Evolutionary conservation across 2,113 vertebrate genomes (phyloP), one percentile per base, ranked within the genome.

Genomic region (Scomber scombrus): DNA sequence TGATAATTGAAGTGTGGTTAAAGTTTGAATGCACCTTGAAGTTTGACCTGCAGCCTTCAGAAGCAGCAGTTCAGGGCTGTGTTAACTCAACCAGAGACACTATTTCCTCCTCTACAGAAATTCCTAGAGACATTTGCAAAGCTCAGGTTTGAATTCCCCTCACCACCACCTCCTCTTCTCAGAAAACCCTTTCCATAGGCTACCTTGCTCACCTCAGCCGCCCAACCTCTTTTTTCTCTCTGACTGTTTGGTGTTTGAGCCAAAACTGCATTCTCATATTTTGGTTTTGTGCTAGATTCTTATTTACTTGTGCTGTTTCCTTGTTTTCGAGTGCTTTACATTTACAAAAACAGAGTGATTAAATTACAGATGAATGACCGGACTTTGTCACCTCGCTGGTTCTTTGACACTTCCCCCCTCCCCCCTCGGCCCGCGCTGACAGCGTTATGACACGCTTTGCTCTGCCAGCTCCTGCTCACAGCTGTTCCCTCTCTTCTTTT

Each of bases 371-470:
- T 2, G 2, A 52, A 68, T 55, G 40, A 16, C 12, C 40, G 3
- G 4, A 51, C 34, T 75, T 47, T 58, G 31, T 56, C 40, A 0
- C 18, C 46, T 1, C 16, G 16, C 31, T 8, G 7, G 2, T 13
- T 70, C 57, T 55, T 21, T 75, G 23, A 26, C 50, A 10, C 16
- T 65, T 3, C 50, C 51, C 31, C 43, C 67, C 26, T 9, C 34
- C 18, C 13, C 0, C 4, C 26, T 49, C 0, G 2, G 5, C 5
- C 26, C 15, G 31, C 16, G 7, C 45, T 3, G 3, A 4, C 11
- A 2, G n/a, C 23, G 31, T 46, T 49, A 2, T 5, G 52, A 51
- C 18, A 2, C 43, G 1, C 11, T 21, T 9, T 40, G 34, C 34
- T 56, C 5, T 45, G 43, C 21, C 26, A 5, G 14, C 63, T 26